Conservation (phyloP, 2,797 vertebrate species). For the Iguana delicatissima region DNA sequence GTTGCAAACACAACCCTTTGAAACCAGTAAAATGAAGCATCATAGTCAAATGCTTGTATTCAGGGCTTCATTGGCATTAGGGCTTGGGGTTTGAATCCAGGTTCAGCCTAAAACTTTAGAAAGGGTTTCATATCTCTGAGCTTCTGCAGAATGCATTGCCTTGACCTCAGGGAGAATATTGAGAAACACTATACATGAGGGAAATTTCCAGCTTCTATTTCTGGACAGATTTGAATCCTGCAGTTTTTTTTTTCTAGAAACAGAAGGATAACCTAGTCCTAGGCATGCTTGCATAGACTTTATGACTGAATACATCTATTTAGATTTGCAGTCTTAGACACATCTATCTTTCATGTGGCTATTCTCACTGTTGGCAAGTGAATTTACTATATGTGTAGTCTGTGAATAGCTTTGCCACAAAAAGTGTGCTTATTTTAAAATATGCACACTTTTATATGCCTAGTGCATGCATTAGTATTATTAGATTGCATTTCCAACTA, state of each 20-base stretch:
- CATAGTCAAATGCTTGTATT: background rate
- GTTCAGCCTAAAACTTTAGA: background rate
- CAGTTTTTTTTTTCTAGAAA: background rate
- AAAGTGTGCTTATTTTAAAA: background rate
- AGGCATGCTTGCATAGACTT: background rate
- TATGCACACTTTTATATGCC: background rate
- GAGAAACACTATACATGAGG: background rate
- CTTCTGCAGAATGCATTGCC: background rate
- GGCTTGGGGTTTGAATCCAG: background rate
- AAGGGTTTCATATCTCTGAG: background rate
- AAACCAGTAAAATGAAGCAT: background rate
- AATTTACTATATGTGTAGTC: background rate
- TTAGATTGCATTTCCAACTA: background rate
- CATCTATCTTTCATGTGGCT: background rate
- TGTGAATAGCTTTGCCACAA: slow-evolving; percentile 13
- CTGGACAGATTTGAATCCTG: background rate
- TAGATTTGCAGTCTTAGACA: background rate
- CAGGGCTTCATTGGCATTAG: background rate
- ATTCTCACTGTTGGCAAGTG: background rate
- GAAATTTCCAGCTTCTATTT: background rate
- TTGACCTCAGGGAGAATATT: background rate
- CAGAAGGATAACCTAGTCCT: background rate
- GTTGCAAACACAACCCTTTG: background rate
- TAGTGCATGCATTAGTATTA: background rate
- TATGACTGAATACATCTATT: background rate